phyloP scores from a whole-genome alignment of 2,888 invertebrate species.

The Drosophila rubida region DNA sequence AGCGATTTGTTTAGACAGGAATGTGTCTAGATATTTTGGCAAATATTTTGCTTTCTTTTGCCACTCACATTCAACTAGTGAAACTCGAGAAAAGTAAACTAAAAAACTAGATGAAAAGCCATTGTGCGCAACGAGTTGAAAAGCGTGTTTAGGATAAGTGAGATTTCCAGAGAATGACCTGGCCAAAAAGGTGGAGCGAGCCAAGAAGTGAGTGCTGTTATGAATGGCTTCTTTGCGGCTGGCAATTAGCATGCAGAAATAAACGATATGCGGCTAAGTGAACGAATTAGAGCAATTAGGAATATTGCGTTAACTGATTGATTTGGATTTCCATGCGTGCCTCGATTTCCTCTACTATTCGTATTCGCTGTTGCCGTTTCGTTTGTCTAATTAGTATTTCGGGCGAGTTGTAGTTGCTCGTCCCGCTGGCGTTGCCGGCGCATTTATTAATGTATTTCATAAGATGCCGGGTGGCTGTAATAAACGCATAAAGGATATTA shows the following conservation, averaged over 20 bases:
- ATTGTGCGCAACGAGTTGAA: not conserved
- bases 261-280: constrained; percentile 41
- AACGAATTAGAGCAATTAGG: constrained; percentile 67
- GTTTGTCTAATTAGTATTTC: constrained; percentile 59
- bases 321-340: constrained; percentile 52
- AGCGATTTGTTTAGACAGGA: constrained; percentile 1
- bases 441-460: constrained; percentile 70
- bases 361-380: constrained; percentile 24
- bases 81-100: not conserved
- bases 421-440: constrained; percentile 21
- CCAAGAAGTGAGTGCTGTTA: not conserved
- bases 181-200: not conserved
- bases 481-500: constrained; percentile 79
- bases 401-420: constrained; percentile 13
- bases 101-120: constrained; percentile 18
- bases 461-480: constrained; percentile 65
- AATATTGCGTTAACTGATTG: constrained; percentile 67
- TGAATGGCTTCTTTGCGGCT: constrained; percentile 11
- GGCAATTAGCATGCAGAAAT: constrained; percentile 52
- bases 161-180: not conserved
- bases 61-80: not conserved
- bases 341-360: constrained; percentile 18
- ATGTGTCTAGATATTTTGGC: constrained; percentile 7
- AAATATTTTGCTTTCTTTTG: not conserved
- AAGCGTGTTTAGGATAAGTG: not conserved